These are phyloP conservation scores for Hippocampus guttulatus DNA, from an alignment of 2,113 vertebrate species.

Conservation along the genomic window DNA sequence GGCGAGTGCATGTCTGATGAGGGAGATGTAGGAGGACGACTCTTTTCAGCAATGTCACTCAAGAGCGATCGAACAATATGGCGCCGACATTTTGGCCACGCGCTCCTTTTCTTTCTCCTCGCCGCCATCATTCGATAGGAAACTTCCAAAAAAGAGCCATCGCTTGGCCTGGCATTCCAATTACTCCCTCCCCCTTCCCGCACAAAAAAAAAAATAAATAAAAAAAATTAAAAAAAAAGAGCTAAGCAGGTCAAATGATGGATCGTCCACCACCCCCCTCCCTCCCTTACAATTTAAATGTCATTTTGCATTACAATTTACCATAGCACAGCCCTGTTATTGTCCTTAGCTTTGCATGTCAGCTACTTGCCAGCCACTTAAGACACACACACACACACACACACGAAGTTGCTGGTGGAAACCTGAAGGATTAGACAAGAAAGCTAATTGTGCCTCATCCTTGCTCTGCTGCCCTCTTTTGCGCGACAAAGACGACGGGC, in stretches of 20 bases:
- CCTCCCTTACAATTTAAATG: constrained; percentile 99
- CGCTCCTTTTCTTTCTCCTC: not conserved
- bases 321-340: constrained; percentile 86
- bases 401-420: constrained; percentile 79
- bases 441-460: constrained; percentile 91
- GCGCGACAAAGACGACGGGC: constrained; percentile 90
- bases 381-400: constrained; percentile 57
- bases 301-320: constrained; percentile 98
- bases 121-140: constrained; percentile 2
- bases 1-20: constrained; percentile 74
- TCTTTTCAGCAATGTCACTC: constrained; percentile 82
- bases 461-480: constrained; percentile 69
- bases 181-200: constrained; percentile 64
- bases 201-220: constrained; percentile 65
- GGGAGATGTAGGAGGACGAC: constrained; percentile 86
- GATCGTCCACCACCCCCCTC: constrained; percentile 82
- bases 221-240: constrained; percentile 81
- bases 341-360: constrained; percentile 99
- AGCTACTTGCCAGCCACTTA: constrained; percentile 99
- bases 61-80: constrained; percentile 85
- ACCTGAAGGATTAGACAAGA: constrained; percentile 99
- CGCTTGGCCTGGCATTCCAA: constrained; percentile 85
- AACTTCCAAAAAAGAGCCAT: constrained; percentile 59
- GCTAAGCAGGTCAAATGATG: constrained; percentile 98
- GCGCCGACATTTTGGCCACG: constrained; percentile 7